A percentile compares a stretch with the other conserved stretches of the same genome.
These are phyloP conservation scores for Brachionus plicatilis DNA, from an alignment of 1,140 invertebrate species.

Conservation along the genomic window DNA sequence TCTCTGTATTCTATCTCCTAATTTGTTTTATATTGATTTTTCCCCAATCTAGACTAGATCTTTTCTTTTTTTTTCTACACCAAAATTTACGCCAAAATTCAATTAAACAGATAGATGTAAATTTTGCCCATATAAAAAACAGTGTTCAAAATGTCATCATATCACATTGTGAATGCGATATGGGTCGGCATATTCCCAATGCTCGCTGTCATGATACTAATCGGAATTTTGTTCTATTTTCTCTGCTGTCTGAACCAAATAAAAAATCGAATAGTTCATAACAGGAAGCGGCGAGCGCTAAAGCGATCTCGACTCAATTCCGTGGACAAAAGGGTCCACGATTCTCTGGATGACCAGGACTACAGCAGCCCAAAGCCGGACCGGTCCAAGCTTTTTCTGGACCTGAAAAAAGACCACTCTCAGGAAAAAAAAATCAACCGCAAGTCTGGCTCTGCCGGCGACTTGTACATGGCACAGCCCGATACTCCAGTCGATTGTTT, in stretches of 20 bases:
- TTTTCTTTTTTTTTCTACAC: not conserved
- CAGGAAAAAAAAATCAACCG: not conserved
- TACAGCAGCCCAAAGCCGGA: not conserved
- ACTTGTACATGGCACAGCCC: not conserved
- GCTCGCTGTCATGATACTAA: conserved; percentile 10
- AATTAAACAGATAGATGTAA: not conserved
- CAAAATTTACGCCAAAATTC: not conserved
- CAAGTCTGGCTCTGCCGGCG: not conserved
- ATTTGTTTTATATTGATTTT: not conserved
- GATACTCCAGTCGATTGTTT: not conserved
- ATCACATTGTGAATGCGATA: conserved; percentile 37
- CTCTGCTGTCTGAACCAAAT: conserved; percentile 39
- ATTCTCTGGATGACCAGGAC: not conserved
- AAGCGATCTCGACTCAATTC: not conserved
- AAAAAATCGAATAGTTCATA: not conserved
- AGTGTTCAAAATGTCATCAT: conserved; percentile 33
- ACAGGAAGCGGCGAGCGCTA: not conserved
- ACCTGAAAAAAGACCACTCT: not conserved
- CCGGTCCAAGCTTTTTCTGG: not conserved
- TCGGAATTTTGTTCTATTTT: conserved; percentile 25
- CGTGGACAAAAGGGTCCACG: not conserved
- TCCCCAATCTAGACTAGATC: not conserved
- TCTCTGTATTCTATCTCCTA: not conserved
- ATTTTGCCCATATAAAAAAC: not conserved
- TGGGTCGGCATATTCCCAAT: conserved; percentile 39